phyloP scores from a whole-genome alignment of 2,113 vertebrate species.

The Hucho hucho region DNA sequence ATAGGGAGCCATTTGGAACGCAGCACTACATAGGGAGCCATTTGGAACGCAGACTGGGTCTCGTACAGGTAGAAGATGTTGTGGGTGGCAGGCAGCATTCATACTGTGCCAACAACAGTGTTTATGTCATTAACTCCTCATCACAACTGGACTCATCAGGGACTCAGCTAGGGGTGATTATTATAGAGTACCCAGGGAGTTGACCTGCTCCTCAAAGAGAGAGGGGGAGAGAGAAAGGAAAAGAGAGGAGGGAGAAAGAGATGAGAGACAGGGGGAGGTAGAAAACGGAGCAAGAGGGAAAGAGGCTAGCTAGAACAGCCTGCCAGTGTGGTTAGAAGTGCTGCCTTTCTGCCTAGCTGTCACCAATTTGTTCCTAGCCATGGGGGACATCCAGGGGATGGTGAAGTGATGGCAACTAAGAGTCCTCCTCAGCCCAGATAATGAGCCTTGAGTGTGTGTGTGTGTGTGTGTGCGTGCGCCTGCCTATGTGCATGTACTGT shows the following conservation, averaged over 20 bases:
- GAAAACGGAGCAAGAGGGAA: too few species aligned
- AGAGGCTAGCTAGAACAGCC: not conserved
- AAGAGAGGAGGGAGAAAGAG: not conserved
- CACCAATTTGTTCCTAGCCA: constrained; percentile 83
- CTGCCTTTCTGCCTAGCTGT: constrained; percentile 46
- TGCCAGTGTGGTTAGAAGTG: not conserved
- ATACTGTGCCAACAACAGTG: constrained; percentile 1
- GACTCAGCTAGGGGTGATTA: not conserved
- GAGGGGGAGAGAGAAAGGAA: not conserved
- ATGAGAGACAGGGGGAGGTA: not conserved
- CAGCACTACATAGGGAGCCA: not conserved
- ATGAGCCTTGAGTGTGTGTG: constrained; percentile 63
- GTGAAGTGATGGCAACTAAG: constrained; percentile 70
- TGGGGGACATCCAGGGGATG: constrained; percentile 79
- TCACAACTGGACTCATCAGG: constrained; percentile 17
- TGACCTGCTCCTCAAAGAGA: not conserved
- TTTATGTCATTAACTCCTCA: constrained; percentile 28
- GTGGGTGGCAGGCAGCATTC: not conserved
- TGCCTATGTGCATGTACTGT: not conserved
- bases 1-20: not conserved
- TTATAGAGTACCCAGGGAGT: not conserved
- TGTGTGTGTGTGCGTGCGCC: constrained; percentile 13
- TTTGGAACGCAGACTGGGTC: not conserved
- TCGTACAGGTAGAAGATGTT: too few species aligned
- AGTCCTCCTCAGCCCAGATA: constrained; percentile 69